Conservation (phyloP, 2,888 invertebrate genomes). For the Meandrusa payeni region DNA sequence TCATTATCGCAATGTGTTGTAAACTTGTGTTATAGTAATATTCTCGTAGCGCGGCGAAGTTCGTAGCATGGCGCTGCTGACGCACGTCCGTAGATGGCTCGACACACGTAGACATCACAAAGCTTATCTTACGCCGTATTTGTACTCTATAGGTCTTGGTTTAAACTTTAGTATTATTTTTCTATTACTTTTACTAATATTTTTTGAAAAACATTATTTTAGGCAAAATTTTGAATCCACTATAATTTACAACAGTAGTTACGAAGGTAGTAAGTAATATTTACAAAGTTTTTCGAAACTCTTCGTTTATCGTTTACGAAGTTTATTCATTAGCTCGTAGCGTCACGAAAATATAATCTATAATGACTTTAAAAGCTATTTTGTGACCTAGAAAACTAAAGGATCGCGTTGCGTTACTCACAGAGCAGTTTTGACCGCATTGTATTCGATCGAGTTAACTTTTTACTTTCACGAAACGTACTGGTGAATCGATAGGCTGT, state of each 20-base stretch:
- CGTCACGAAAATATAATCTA: conserved; percentile 48
- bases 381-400: conserved; percentile 64
- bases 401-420: conserved; percentile 57
- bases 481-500: conserved; percentile 68
- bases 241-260: no score
- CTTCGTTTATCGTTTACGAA: conserved; percentile 4
- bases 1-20: no score
- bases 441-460: conserved; percentile 72
- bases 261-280: background rate
- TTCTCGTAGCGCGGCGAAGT: conserved; percentile 33
- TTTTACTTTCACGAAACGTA: conserved; percentile 70
- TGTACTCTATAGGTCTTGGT: no score
- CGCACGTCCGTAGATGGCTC: conserved; percentile 37
- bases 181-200: no score
- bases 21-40: conserved; percentile 10
- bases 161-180: no score
- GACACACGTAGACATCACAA: conserved; percentile 28
- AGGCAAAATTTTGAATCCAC: no score
- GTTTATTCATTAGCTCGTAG: conserved; percentile 28
- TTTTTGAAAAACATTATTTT: no score
- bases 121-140: no score
- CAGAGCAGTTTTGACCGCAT: conserved; percentile 53
- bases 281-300: conserved; percentile 12
- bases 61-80: conserved; percentile 23
- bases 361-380: conserved; percentile 55